These are phyloP conservation scores for Drosophila grimshawi DNA, from an alignment of 1,140 invertebrate species.

Conservation along the genomic window DNA sequence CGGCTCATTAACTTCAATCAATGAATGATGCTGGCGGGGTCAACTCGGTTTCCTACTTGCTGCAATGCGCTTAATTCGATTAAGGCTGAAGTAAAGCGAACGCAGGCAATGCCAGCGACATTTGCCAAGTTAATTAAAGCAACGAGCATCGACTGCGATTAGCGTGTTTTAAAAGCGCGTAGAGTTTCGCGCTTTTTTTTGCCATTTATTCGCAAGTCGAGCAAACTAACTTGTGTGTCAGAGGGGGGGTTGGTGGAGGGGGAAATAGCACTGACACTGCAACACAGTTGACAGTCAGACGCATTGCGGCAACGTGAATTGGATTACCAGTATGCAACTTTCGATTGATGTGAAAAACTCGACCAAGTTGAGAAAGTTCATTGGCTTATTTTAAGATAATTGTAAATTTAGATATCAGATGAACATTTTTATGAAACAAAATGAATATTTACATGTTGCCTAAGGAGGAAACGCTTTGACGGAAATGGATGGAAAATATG, in stretches of 20 bases:
- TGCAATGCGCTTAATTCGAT: constrained; percentile 68
- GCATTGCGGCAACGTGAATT: constrained; percentile 13
- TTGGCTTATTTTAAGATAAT: too few species aligned
- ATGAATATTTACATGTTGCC: too few species aligned
- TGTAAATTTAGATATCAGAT: too few species aligned
- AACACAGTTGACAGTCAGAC: constrained; percentile 28
- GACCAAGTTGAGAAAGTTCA: constrained; percentile 7
- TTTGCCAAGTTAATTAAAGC: constrained; percentile 65
- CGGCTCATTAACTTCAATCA: constrained; percentile 77
- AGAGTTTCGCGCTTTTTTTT: constrained; percentile 28
- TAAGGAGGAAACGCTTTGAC: too few species aligned
- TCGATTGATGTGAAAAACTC: neutral
- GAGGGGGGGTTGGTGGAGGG: neutral
- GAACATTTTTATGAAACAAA: too few species aligned
- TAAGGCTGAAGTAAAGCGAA: constrained; percentile 52
- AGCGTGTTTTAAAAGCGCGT: constrained; percentile 37
- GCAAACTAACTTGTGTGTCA: neutral
- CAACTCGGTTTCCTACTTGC: neutral
- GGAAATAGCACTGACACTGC: constrained; percentile 6
- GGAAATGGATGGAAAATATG: too few species aligned
- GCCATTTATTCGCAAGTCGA: constrained; percentile 23
- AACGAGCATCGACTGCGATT: constrained; percentile 12
- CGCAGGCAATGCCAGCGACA: constrained; percentile 39
- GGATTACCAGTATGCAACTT: neutral
- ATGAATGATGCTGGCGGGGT: constrained; percentile 41